Base-by-base conservation (phyloP, 2,113 vertebrate genomes). In the Copsychus sechellarum region DNA sequence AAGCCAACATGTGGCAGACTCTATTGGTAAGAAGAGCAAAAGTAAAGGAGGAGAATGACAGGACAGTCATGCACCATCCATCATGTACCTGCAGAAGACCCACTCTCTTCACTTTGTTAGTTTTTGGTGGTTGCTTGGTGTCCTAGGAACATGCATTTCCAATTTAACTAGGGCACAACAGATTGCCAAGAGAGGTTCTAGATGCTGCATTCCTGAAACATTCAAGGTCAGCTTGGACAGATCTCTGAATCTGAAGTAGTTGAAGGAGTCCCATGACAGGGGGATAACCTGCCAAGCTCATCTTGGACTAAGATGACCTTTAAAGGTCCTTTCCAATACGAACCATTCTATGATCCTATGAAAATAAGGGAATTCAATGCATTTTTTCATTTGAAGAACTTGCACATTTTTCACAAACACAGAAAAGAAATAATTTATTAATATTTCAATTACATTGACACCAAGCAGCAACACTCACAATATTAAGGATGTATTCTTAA, bases 331-430 rank as follows among this genome's bases (percentile, higher is more conserved):
- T 78, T 85, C 33, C 38, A 74, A 36, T 22, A 23, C 15, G 62
- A 92, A 45, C 3, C 6, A 9, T 54, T 58, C 14, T 50, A 22
- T 33, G 40, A 38, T n/a, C 28, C 45, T 65, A 26, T 29, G 8
- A 36, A 64, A 62, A 69, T 2, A 36, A 34, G 9, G 12, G n/a
- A 71, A 53, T 4, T 72, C 33, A 70, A 71, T 77, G 40, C 38
- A n/a, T 91, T 84, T 97, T 95, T 53, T 61, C 14, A 51, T 77
- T 70, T 88, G 26, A 82, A 86, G 84, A 86, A 61, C 33, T 88
- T 58, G 60, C 31, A 65, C 11, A n/a, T 93, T 93, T 93, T 94
- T 86, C 29, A 74, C 15, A 53, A 61, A 69, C 14, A 47, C 43
- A 50, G 29, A 40, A 82, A 38, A 80, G 5, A 88, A 81, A 81